Evolutionary conservation across 2,113 vertebrate genomes (phyloP), one percentile per base, ranked within the genome.

Genomic region (Ceuthmochares aereus): DNA sequence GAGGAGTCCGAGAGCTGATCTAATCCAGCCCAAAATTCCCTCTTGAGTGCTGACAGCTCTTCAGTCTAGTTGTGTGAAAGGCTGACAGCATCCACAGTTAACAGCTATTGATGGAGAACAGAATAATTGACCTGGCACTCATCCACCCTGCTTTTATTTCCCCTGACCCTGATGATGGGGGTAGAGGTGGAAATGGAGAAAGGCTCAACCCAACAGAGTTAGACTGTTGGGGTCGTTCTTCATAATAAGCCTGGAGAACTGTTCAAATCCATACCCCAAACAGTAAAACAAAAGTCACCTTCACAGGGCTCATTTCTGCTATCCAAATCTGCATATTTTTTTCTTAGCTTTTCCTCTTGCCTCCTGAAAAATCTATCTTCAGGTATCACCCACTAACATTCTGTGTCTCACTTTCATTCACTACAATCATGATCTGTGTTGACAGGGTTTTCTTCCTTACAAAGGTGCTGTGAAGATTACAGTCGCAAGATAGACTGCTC

Each of bases 241-340:
- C 42, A 69, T 40, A 52, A 59, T 0, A 1, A 62, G 25, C 27
- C 58, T 34, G n/a, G 10, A 80, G 67, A 14, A 47, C 58, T 0
- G 0, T 7, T 58, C 58, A 85, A 85, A 87, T 54, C 49, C 0
- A 0, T 11, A 73, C 4, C 17, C 25, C 67, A 49, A 80, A 62
- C 0, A 9, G 42, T 5, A 83, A 40, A 80, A 49, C 9, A 43
- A 78, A 93, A 69, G 20, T 59, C 30, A 69, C 10, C 62, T 52
- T 73, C 75, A 45, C 13, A 18, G 20, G 16, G 30, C 9, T 30
- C 6, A 9, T 47, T 73, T 80, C 63, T 80, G n/a, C 63, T 63
- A 55, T 17, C 7, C 7, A 54, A 30, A 36, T 15, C 25, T 56
- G 16, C 0, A 2, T 14, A 3, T 7, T 43, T 43, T 9, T 37